These are phyloP conservation scores for Rhaphigaster nebulosa DNA, from an alignment of 2,888 invertebrate genomes.

Conservation along the genomic window DNA sequence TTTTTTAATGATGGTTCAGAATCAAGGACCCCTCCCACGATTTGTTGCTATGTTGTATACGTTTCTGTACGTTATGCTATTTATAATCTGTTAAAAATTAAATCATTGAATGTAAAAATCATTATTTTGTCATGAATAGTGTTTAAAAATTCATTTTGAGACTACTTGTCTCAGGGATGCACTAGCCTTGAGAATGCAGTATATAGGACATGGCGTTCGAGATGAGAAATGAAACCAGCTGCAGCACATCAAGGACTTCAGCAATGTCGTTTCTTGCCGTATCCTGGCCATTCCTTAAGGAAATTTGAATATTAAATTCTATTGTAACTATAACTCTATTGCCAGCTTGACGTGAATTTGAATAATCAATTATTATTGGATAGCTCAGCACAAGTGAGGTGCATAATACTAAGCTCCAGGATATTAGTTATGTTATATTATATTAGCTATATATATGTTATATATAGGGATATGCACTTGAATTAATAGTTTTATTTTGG, in stretches of 20 bases:
- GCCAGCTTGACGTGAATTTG: background rate
- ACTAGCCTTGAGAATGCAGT: background rate
- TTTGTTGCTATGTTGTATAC: no score
- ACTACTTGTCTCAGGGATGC: background rate
- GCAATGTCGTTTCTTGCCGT: background rate
- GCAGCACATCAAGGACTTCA: background rate
- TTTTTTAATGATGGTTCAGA: no score
- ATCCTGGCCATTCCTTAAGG: background rate
- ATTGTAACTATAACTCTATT: background rate
- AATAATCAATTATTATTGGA: background rate
- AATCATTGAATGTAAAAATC: no score
- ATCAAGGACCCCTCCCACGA: no score
- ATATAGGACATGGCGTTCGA: background rate
- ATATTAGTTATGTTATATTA: no score
- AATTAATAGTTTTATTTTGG: no score
- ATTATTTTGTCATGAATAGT: background rate
- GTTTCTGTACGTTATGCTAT: no score
- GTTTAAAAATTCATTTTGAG: background rate
- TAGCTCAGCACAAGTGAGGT: no score
- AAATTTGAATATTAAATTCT: background rate
- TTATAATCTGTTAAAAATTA: no score
- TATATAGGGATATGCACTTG: no score
- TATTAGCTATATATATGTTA: no score
- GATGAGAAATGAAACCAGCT: background rate
- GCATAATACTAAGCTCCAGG: no score